Base-by-base conservation (phyloP, 2,888 invertebrate genomes). In the Candidula unifasciata region DNA sequence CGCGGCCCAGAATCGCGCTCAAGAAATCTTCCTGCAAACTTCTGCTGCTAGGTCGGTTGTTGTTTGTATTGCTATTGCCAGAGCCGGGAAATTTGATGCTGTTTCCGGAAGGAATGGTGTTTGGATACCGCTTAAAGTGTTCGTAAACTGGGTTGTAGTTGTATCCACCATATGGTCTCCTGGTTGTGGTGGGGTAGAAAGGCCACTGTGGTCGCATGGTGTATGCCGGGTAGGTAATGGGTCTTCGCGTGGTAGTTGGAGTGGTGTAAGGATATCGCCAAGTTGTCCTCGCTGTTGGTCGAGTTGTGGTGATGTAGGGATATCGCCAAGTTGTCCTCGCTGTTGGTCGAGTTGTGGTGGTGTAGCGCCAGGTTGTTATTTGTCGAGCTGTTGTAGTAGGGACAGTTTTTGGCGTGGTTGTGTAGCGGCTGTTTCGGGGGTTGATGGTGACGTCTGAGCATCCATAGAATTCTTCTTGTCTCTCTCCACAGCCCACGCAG, bases 401-500 rank as follows among this genome's bases (percentile, higher is more conserved):
- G 21, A 52, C 10, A n/a, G 80, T 35, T 57, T 81, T 54, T 33
- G 35, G 33, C 27, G 82, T 35, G 33, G 69, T 27, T 30, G 83
- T 35, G 74, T 64, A 37, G 35, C 64, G 66, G 18, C 24, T 54
- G 66, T 44, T 69, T 54, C 78, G 66, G 0, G 83, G 74, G 2
- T 68, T 64, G 73, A 88, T 86, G 18, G 64, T 64, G 54, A 89
- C 64, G 73, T 89, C 89, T 24, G 89, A 71, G 68, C 89, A 89
- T 6, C 85, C 87, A 74, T 83, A 87, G 84, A 88, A 89, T 30
- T 87, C 82, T 57, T 89, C 89, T 69, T 88, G 88, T 44, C 54
- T 27, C 16, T 73, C 69, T 3, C 88, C 88, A 35, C 84, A 86
- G 18, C 89, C 89, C 5, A 85, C 73, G n/a, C 89, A 87, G 13